Evolutionary conservation across 2,113 vertebrate species (phyloP).

Genomic region (Stigmatopora nigra): DNA sequence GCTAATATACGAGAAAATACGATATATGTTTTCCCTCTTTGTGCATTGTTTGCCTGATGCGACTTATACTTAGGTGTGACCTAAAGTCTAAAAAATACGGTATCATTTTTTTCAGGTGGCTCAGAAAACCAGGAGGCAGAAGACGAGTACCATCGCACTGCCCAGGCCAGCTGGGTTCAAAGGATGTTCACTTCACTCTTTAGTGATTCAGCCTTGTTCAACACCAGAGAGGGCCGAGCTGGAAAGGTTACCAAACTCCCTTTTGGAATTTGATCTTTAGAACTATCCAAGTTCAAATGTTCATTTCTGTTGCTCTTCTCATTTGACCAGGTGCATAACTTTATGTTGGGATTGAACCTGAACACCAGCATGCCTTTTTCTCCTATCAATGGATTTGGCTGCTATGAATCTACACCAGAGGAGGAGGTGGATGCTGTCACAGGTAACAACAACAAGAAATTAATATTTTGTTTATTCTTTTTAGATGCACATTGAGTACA

Average conservation of each 20-base stretch:
- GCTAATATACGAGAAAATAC: no score
- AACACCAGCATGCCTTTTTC: slow-evolving; percentile 79
- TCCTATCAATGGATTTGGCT: slow-evolving; percentile 57
- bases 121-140: slow-evolving; percentile 71
- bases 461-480: not conserved
- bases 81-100: not conserved
- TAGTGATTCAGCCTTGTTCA: slow-evolving; percentile 85
- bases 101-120: slow-evolving; percentile 59
- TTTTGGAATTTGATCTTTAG: not conserved
- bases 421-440: slow-evolving; percentile 81
- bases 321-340: slow-evolving; percentile 79
- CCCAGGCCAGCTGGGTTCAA: slow-evolving; percentile 87
- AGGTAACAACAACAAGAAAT: slow-evolving; percentile 58
- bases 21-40: no score
- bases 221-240: slow-evolving; percentile 89
- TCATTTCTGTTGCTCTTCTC: not conserved
- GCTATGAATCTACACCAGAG: slow-evolving; percentile 67
- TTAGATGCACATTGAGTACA: not conserved
- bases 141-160: slow-evolving; percentile 67
- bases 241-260: slow-evolving; percentile 72
- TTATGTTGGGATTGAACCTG: slow-evolving; percentile 95
- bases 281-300: not conserved
- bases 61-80: not conserved
- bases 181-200: slow-evolving; percentile 87
- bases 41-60: no score